Percentiles rank a stretch among this genome's conserved stretches.
phyloP scores from a whole-genome alignment of 2,888 invertebrate genomes.

The Morpho deidamia region DNA sequence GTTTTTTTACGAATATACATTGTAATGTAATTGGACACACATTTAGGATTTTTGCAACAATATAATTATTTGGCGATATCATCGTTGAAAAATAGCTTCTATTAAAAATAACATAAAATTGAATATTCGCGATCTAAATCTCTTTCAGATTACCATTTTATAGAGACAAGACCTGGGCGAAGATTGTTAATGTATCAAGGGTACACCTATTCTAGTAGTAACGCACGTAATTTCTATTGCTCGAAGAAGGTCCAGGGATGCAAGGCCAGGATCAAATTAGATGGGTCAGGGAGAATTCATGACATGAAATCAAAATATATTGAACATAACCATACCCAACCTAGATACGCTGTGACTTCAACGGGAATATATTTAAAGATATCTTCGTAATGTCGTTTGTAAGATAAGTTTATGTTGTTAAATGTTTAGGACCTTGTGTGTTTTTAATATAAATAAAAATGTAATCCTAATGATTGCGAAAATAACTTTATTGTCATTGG shows the following conservation, averaged over 20 bases:
- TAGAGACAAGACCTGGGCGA: neutral
- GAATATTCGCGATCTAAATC: neutral
- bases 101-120: no score
- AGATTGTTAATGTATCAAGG: constrained; percentile 2
- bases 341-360: constrained; percentile 14
- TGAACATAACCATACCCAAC: constrained; percentile 36
- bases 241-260: constrained; percentile 3
- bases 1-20: no score
- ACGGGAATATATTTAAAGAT: constrained; percentile 14
- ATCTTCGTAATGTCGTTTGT: neutral
- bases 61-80: no score
- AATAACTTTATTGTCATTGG: no score
- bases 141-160: constrained; percentile 1
- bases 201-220: constrained; percentile 13
- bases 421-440: no score
- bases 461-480: no score
- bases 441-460: no score
- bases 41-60: no score
- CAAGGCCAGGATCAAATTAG: constrained; percentile 22
- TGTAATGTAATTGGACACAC: no score
- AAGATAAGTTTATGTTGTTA: no score
- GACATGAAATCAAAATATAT: neutral
- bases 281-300: constrained; percentile 18
- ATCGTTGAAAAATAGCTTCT: no score
- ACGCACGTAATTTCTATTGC: constrained; percentile 4